Conservation (phyloP, 2,113 vertebrate species). For the Asarcornis scutulata region DNA sequence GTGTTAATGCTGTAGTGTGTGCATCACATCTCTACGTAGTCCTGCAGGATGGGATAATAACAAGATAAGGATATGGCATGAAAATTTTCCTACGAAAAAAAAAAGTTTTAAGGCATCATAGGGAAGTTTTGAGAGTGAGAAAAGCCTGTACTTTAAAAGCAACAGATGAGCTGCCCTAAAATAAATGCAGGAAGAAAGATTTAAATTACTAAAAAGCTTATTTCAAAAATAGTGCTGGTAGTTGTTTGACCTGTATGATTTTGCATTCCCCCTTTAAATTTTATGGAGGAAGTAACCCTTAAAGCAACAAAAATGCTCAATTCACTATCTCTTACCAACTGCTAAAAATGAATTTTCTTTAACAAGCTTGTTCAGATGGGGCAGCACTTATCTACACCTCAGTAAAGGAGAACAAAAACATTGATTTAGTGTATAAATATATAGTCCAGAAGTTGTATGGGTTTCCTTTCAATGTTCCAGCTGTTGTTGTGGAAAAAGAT, state of each 20-base stretch:
- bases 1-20: neutral
- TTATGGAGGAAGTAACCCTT: neutral
- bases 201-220: neutral
- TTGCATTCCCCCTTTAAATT: neutral
- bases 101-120: neutral
- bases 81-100: neutral
- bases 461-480: conserved; percentile 92
- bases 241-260: neutral
- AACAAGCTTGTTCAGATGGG: conserved; percentile 86
- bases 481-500: conserved; percentile 96
- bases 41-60: neutral
- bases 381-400: conserved; percentile 98
- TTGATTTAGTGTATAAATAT: conserved; percentile 98
- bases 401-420: conserved; percentile 98
- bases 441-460: conserved; percentile 96
- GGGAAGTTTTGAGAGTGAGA: neutral
- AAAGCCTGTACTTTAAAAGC: neutral
- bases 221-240: neutral
- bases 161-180: neutral
- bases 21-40: neutral
- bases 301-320: neutral
- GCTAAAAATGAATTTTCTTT: conserved; percentile 76
- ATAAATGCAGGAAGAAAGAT: neutral
- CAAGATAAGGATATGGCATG: neutral
- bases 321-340: neutral